A percentile compares a stretch with the other conserved stretches of the same genome.
Conservation (phyloP, 2,113 vertebrate species). For the Regulus satrapa region DNA sequence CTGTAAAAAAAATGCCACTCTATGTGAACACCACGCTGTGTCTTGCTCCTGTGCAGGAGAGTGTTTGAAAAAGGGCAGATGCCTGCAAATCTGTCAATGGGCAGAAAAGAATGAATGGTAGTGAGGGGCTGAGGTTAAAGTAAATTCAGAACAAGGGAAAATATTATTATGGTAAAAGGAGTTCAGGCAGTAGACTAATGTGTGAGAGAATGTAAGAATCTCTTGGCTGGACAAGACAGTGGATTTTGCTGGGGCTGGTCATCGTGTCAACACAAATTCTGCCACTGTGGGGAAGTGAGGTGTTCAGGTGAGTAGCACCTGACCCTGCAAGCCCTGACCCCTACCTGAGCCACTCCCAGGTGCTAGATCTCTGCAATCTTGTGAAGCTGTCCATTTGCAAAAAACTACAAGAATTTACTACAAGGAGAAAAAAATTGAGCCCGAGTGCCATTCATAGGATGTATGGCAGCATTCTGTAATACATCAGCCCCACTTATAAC, state of each 20-base stretch:
- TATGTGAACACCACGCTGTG: neutral
- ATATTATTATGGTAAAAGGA: neutral
- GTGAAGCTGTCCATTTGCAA: neutral
- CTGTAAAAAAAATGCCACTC: neutral
- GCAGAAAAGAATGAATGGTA: neutral
- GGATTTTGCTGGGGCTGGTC: neutral
- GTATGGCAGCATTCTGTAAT: slow-evolving; percentile 55
- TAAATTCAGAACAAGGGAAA: neutral
- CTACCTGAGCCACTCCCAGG: neutral
- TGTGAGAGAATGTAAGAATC: neutral
- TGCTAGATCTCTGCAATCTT: neutral
- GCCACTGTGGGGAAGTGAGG: neutral
- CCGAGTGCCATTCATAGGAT: slow-evolving; percentile 32
- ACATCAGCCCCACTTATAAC: slow-evolving; percentile 71
- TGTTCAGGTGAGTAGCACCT: neutral
- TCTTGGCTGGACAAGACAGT: neutral
- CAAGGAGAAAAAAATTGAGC: slow-evolving; percentile 27
- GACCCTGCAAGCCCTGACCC: neutral
- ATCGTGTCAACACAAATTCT: neutral
- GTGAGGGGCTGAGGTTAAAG: neutral
- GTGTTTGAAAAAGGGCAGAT: neutral
- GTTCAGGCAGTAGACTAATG: neutral
- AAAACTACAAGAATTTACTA: slow-evolving; percentile 50
- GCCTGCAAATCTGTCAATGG: neutral
- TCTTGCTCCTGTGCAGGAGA: neutral